Conservation (phyloP, 2,888 invertebrate genomes). For the Pyrgus malvae region DNA sequence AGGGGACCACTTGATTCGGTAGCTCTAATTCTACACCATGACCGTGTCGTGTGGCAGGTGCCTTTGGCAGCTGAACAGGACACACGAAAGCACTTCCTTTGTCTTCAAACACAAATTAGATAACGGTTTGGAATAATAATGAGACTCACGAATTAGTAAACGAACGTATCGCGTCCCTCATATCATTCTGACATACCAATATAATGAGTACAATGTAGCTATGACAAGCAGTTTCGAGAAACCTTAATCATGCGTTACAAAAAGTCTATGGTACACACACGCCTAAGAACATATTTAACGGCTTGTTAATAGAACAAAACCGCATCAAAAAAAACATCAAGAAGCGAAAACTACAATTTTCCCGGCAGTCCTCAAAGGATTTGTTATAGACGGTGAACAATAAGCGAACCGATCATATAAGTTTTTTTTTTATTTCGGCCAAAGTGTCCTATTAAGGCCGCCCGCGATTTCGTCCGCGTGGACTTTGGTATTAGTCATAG, state of each 20-base stretch:
- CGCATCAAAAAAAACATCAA: no score
- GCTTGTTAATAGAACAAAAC: no score
- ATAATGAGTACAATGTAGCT: conserved; percentile 11
- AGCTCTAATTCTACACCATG: conserved; percentile 7
- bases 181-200: conserved; percentile 39
- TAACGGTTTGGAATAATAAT: conserved; percentile 66
- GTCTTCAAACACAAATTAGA: conserved; percentile 68
- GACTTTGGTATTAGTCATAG: no score
- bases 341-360: no score
- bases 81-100: conserved; percentile 67
- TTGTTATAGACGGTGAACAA: no score
- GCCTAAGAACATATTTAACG: no score
- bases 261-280: no score
- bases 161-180: conserved; percentile 31
- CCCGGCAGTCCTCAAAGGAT: no score
- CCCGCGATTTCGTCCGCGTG: no score
- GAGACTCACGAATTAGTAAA: conserved; percentile 42
- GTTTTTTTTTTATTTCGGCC: no score
- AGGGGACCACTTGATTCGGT: background rate
- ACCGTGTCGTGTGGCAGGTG: conserved; percentile 12
- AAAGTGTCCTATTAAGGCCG: no score
- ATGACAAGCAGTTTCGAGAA: conserved; percentile 18
- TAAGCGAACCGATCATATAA: no score
- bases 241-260: conserved; percentile 8
- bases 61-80: conserved; percentile 44